phyloP scores from a whole-genome alignment of 2,113 vertebrate genomes.

The Serranochromis macrocephalus region DNA sequence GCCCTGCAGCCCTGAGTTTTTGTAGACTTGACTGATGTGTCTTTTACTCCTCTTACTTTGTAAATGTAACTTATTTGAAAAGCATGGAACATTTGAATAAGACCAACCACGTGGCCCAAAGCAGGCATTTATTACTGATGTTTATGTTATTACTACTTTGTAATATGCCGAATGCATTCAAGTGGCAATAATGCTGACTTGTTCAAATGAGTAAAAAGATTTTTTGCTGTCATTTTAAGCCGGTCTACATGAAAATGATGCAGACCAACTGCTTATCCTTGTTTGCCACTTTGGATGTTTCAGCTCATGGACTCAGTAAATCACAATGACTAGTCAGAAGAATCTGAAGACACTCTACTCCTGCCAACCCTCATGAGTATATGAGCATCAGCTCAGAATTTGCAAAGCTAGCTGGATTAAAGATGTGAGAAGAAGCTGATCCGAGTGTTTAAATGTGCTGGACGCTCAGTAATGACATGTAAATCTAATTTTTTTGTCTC shows the following conservation, averaged over 20 bases:
- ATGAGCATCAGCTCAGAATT: neutral
- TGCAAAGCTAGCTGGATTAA: neutral
- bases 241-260: neutral
- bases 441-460: neutral
- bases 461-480: neutral
- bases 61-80: neutral
- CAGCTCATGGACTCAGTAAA: neutral
- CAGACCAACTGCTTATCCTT: neutral
- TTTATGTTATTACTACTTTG: neutral
- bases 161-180: neutral
- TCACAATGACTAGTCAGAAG: neutral
- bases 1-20: neutral
- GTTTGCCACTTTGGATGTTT: neutral
- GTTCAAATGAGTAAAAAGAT: neutral
- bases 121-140: neutral
- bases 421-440: neutral
- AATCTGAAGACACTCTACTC: neutral
- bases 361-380: neutral
- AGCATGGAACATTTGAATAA: neutral
- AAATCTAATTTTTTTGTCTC: neutral
- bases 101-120: neutral
- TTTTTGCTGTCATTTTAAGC: neutral
- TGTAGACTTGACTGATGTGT: neutral
- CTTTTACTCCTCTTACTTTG: neutral
- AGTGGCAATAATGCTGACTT: neutral